A percentile compares a stretch with the other conserved stretches of the same genome.
Evolutionary conservation across 23 tunicate genomes (phyloP).

Genomic region (Oikopleura dioica): DNA sequence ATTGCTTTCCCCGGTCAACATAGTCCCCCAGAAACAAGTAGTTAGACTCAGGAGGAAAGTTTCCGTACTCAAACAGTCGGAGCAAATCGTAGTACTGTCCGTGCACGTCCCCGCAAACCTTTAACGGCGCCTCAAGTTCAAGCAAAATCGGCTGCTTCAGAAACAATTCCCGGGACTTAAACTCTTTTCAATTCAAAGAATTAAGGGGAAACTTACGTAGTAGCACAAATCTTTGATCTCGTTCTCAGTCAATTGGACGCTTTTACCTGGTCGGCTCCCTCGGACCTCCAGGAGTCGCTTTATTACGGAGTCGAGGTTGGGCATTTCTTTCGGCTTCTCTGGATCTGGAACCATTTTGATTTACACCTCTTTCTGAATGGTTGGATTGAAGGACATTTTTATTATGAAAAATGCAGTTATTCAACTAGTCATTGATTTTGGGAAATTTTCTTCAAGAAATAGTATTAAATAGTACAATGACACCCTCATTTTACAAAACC

Average conservation of each 20-base stretch:
- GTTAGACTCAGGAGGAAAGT: conserved; percentile 90
- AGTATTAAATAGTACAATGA: no score
- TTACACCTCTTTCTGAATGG: no score
- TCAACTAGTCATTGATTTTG: no score
- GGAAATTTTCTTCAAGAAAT: no score
- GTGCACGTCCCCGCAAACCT: conserved; percentile 95
- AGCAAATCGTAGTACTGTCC: conserved; percentile 93
- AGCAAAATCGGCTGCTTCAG: conserved; percentile 81
- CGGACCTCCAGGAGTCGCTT: conserved; percentile 71
- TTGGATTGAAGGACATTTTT: no score
- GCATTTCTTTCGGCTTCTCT: no score
- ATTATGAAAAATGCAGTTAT: no score
- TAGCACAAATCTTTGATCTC: conserved; percentile 68
- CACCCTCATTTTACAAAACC: no score
- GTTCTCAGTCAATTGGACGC: conserved; percentile 66
- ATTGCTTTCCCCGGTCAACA: conserved; percentile 94
- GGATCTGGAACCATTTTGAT: no score
- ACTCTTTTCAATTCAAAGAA: background rate
- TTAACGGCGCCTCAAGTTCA: conserved; percentile 88
- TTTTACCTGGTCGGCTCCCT: conserved; percentile 83
- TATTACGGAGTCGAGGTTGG: conserved; percentile 85
- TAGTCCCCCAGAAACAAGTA: conserved; percentile 88
- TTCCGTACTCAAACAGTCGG: conserved; percentile 88
- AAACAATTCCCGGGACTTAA: conserved; percentile 52
- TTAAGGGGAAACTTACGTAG: conserved; percentile 17